Conservation (phyloP, 2,888 invertebrate genomes). For the Lochmaea capreae region DNA sequence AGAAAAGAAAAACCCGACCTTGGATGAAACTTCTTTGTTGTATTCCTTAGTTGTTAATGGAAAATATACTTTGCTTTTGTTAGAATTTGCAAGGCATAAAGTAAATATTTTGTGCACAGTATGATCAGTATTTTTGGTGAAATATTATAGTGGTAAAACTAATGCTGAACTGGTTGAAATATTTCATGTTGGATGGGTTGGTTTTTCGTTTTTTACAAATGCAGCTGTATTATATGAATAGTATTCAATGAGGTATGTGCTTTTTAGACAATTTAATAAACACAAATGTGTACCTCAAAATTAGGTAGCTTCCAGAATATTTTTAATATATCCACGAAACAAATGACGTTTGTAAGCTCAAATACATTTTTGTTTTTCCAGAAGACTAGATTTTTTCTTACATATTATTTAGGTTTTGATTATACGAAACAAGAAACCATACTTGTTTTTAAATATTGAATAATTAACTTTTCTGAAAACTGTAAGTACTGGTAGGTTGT, state of each 20-base stretch:
- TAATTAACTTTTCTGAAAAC: neutral
- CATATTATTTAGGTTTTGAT: neutral
- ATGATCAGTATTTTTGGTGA: neutral
- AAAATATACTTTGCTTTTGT: neutral
- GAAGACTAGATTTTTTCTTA: no score
- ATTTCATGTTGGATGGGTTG: no score
- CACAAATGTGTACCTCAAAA: no score
- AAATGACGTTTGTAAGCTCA: no score
- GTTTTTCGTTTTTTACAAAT: no score
- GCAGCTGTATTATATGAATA: no score
- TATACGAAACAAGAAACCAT: neutral
- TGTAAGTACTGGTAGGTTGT: neutral
- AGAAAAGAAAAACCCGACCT: constrained; percentile 63
- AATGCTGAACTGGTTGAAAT: neutral
- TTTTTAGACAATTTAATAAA: no score
- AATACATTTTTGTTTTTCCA: no score
- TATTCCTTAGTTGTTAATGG: constrained; percentile 37
- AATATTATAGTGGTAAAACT: neutral
- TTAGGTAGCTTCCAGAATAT: no score
- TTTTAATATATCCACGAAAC: no score
- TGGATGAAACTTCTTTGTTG: constrained; percentile 69
- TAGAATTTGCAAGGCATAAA: neutral
- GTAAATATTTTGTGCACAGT: neutral
- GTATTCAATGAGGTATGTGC: no score
- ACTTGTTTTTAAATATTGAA: neutral